Conservation (phyloP, 1,140 invertebrate genomes). For the Potamilus streckersoni region DNA sequence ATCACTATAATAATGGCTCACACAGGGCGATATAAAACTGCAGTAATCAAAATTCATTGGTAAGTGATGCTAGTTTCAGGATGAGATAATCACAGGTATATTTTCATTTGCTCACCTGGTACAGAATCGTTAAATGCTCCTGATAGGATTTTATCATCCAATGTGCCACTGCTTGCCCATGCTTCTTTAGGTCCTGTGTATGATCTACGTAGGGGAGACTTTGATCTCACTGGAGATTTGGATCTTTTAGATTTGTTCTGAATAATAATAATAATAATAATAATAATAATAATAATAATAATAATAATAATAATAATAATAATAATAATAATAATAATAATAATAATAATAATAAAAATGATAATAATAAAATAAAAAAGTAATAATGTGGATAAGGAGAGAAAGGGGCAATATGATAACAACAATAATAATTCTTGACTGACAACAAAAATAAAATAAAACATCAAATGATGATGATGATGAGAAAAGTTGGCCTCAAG, state of each 20-base stretch:
- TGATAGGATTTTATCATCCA: conserved; percentile 27
- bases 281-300: too few species aligned
- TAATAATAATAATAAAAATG: too few species aligned
- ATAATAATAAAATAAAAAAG: too few species aligned
- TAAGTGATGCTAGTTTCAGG: not conserved
- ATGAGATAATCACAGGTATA: not conserved
- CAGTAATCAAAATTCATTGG: not conserved
- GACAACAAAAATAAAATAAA: too few species aligned
- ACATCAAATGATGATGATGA: too few species aligned
- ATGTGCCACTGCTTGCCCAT: conserved; percentile 44
- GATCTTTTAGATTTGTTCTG: conserved; percentile 36
- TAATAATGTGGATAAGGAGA: too few species aligned
- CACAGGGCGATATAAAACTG: not conserved
- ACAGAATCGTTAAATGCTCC: conserved; percentile 11
- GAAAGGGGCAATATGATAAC: too few species aligned
- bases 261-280: conserved; percentile 12
- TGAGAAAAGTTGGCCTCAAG: too few species aligned
- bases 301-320: too few species aligned
- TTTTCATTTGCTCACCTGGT: not conserved
- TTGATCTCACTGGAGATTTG: conserved; percentile 27
- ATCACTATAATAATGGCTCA: not conserved
- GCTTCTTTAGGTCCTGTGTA: conserved; percentile 48
- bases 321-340: conserved; percentile 11
- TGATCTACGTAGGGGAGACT: conserved; percentile 25
- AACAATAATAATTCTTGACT: too few species aligned